Evolutionary conservation across 2,113 vertebrate genomes (phyloP).

Genomic region (Pedetes capensis): DNA sequence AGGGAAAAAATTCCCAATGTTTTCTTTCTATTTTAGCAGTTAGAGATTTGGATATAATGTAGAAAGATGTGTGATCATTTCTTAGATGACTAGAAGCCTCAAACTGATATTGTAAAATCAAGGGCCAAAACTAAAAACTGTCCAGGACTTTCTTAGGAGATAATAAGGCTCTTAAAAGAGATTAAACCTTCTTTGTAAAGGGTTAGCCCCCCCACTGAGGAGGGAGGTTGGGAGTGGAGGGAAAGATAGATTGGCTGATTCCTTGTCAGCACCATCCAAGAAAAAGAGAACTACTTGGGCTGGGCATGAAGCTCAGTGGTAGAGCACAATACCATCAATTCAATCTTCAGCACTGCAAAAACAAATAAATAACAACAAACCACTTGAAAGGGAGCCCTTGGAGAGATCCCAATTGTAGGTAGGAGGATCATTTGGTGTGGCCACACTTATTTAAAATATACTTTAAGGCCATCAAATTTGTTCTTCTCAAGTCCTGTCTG

Average conservation of each 20-base stretch:
- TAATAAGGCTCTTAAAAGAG: not conserved
- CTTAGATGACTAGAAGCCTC: not conserved
- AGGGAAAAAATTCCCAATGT: not conserved
- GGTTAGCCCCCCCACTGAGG: not conserved
- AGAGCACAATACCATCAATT: not conserved
- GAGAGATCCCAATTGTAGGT: not conserved
- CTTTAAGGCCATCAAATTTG: not conserved
- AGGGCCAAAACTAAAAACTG: not conserved
- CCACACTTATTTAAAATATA: not conserved
- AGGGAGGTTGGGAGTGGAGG: not conserved
- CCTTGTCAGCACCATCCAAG: not conserved
- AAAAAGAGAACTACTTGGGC: not conserved
- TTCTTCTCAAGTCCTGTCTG: no score
- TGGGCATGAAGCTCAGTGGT: not conserved
- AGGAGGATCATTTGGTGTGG: not conserved
- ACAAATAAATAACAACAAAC: not conserved
- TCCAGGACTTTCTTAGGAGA: not conserved
- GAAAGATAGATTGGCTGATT: no score
- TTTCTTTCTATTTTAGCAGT: not conserved
- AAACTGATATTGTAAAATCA: not conserved
- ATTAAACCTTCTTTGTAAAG: not conserved
- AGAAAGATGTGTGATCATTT: not conserved
- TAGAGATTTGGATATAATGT: not conserved
- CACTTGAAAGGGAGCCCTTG: not conserved
- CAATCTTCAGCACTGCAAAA: not conserved